These are phyloP conservation scores for Dexiosoma caninum DNA, from an alignment of 2,888 invertebrate species.

Conservation along the genomic window DNA sequence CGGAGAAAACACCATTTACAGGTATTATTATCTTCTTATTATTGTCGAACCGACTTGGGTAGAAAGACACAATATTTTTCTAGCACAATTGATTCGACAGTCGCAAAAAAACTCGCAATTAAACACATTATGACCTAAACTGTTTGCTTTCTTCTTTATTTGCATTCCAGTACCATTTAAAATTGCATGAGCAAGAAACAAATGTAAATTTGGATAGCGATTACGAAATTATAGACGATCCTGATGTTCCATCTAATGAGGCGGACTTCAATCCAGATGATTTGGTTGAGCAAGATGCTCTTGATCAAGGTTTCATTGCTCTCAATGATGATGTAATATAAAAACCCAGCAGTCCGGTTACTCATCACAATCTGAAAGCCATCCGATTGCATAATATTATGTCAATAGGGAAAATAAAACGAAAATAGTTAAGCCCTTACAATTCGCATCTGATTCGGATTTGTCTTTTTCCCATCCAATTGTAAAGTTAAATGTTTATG, in stretches of 20 bases:
- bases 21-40: slow-evolving; percentile 53
- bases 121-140: too few relatives aligned
- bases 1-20: slow-evolving; percentile 70
- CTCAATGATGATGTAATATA: not conserved
- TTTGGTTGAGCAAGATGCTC: slow-evolving; percentile 33
- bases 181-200: slow-evolving; percentile 66
- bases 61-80: too few relatives aligned
- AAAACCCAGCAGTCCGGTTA: too few relatives aligned
- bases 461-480: too few relatives aligned
- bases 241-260: not conserved
- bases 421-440: too few relatives aligned
- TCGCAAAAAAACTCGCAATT: too few relatives aligned
- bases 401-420: too few relatives aligned
- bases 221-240: slow-evolving; percentile 22
- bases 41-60: not conserved
- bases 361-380: too few relatives aligned
- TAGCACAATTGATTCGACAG: too few relatives aligned
- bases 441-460: too few relatives aligned
- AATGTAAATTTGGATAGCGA: not conserved
- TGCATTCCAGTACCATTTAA: slow-evolving; percentile 67
- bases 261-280: slow-evolving; percentile 5
- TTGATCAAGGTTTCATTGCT: slow-evolving; percentile 51
- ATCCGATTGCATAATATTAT: too few relatives aligned
- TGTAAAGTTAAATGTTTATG: too few relatives aligned
- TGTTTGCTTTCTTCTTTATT: slow-evolving; percentile 3